Base-by-base conservation (phyloP, 2,888 invertebrate species). In the Portevinia maculata region DNA sequence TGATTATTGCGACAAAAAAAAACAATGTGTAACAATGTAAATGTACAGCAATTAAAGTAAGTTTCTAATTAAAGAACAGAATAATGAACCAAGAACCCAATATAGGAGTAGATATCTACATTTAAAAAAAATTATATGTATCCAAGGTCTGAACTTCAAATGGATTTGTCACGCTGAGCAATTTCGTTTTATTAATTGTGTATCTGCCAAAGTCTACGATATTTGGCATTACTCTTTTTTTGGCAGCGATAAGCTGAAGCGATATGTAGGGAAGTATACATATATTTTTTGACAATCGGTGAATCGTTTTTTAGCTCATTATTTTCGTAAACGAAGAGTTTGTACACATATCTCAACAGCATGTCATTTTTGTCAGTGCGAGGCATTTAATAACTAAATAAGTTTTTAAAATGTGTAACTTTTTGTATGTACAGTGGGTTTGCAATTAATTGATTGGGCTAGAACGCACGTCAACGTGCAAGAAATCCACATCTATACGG, bases 141-240 rank as follows among this genome's bases (percentile, higher is more conserved):
- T 28, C 39, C n/a, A 62, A 53, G 32, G 60, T 46, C 53, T 62
- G 71, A 71, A 71, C 71, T 71, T 71, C 60, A 71, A 71, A 53
- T 46, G 46, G 60, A 71, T 37, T 53, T 32, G 41, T 59, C 59
- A 59, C 70, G 70, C 41, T 59, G 59, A 50, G 21, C 50, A 21
- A 13, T 34, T 48, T 39, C 13, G 1, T 11, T 11, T 44, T 11
- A 2, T 44, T 17, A n/a, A 50, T 50, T 50, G 70, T 59, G 37
- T 52, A 50, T 50, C 24, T 70, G 70, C 59, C 70, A 70, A 60
- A 52, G 50, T 59, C 57, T 39, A 39, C 37, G 59, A 32, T 52
- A 60, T 37, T 41, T 41, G 39, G 70, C 50, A 59, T 69, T 48
- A 69, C 48, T 41, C 41, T 70, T 17, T 70, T 70, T 32, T 59